A percentile compares a stretch with the other conserved stretches of the same genome.
Evolutionary conservation across 2,113 vertebrate species (phyloP).

Genomic region (Silurus glanis): DNA sequence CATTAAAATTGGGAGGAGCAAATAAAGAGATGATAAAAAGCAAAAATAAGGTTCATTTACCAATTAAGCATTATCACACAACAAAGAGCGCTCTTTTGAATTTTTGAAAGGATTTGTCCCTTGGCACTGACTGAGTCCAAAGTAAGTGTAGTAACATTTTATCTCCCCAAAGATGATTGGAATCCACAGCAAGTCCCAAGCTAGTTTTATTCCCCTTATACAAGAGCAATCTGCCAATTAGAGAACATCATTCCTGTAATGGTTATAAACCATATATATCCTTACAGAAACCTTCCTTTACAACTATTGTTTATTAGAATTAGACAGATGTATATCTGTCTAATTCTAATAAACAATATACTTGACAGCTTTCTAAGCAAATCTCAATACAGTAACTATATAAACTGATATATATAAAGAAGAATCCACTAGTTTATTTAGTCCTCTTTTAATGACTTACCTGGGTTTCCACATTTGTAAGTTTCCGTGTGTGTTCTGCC

Average conservation of each 20-base stretch:
- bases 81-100: neutral
- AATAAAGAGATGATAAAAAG: neutral
- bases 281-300: neutral
- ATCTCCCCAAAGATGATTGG: neutral
- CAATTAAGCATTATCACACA: neutral
- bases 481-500: conserved; percentile 77
- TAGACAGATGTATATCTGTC: neutral
- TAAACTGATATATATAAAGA: neutral
- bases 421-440: neutral
- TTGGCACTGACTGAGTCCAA: neutral
- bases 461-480: conserved; percentile 76
- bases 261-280: neutral
- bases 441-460: conserved; percentile 57
- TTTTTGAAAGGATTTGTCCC: too few relatives aligned
- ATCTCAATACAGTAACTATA: neutral
- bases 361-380: neutral
- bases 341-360: neutral
- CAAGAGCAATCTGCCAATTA: neutral
- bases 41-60: neutral
- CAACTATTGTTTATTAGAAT: neutral
- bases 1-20: conserved; percentile 15
- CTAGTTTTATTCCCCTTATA: neutral
- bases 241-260: neutral
- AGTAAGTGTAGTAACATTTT: neutral
- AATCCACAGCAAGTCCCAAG: neutral